Percentiles rank a stretch among this genome's conserved stretches.
Conservation (phyloP, 2,888 invertebrate genomes). For the Serripes groenlandicus region DNA sequence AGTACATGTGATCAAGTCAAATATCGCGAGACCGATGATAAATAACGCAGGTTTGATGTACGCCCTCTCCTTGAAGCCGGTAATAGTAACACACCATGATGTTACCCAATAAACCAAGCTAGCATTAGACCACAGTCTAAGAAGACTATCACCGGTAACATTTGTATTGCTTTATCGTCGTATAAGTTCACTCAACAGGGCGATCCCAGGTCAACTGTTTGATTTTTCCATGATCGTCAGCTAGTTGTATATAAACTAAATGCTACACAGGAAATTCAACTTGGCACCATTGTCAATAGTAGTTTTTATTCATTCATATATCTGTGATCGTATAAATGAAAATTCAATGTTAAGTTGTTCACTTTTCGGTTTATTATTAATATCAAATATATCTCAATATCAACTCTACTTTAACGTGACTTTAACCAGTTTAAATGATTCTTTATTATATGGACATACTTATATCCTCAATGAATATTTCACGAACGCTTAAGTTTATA, state of each 20-base stretch:
- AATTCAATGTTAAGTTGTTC: too few relatives aligned
- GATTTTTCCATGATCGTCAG: slow-evolving; percentile 32
- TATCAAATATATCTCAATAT: too few relatives aligned
- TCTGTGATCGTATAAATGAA: too few relatives aligned
- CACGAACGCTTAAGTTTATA: too few relatives aligned
- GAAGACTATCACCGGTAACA: slow-evolving; percentile 72
- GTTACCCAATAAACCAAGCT: slow-evolving; percentile 73
- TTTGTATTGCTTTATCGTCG: slow-evolving; percentile 64
- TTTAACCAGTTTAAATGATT: too few relatives aligned
- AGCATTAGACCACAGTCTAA: slow-evolving; percentile 70
- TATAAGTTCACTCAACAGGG: slow-evolving; percentile 51
- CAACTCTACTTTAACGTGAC: too few relatives aligned
- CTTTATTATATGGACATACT: too few relatives aligned
- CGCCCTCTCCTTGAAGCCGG: slow-evolving; percentile 68
- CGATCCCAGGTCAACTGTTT: slow-evolving; percentile 6
- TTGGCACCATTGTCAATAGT: not conserved
- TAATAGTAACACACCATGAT: slow-evolving; percentile 72
- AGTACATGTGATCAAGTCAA: slow-evolving; percentile 72
- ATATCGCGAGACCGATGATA: slow-evolving; percentile 72
- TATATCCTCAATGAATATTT: too few relatives aligned
- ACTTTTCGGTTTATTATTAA: too few relatives aligned
- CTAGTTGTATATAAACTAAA: too few relatives aligned
- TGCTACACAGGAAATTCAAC: too few relatives aligned
- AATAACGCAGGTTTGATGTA: slow-evolving; percentile 72
- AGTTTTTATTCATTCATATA: too few relatives aligned